Evolutionary conservation across 1,140 invertebrate species (phyloP), one percentile per base, ranked within the genome.

Genomic region (Brachionus rotundiformis): DNA sequence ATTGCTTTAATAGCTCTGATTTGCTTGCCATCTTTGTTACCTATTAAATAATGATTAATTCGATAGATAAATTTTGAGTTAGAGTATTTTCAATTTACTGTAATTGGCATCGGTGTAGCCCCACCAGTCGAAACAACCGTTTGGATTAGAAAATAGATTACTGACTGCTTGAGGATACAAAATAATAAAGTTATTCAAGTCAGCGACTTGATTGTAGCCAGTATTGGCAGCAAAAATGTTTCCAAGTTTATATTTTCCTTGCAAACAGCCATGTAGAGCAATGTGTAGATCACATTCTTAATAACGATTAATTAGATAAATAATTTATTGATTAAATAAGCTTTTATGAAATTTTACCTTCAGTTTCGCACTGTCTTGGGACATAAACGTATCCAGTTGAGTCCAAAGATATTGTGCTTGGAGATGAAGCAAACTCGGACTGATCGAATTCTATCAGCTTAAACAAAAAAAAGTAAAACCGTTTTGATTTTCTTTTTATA

Each of bases 71-170:
- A n/a, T 19, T 23, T 4, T 33, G 27, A 44, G 8, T 29, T 16
- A 47, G 6, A 23, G 0, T 27, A 23, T 77, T 31, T 82, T 29
- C 10, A n/a, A 63, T 82, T 83, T 82, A 86, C 85, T 85, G 73
- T 84, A 86, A n/a, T 83, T 71, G 13, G 71, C 8, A 13, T 84
- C 84, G 3, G 85, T 85, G 71, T 86, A 87, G 6, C 85, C 86
- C 84, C 84, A 89, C 88, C 88, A 88, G 68, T 89, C 88, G 86
- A 86, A 89, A 83, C 88, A 89, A 6, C 86, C 86, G 10, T 86
- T 83, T 13, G 85, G 85, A 82, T 89, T 89, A 10, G 76, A 7
- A 11, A 54, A 36, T 3, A 80, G 11, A 54, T 77, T 83, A 0
- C 29, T 33, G 8, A 84, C 83, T 6, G 84, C 85, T 84, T 89